A percentile compares a stretch with the other conserved stretches of the same genome.
phyloP scores from a whole-genome alignment of 2,797 vertebrate species.

The Antennarius maculatus region DNA sequence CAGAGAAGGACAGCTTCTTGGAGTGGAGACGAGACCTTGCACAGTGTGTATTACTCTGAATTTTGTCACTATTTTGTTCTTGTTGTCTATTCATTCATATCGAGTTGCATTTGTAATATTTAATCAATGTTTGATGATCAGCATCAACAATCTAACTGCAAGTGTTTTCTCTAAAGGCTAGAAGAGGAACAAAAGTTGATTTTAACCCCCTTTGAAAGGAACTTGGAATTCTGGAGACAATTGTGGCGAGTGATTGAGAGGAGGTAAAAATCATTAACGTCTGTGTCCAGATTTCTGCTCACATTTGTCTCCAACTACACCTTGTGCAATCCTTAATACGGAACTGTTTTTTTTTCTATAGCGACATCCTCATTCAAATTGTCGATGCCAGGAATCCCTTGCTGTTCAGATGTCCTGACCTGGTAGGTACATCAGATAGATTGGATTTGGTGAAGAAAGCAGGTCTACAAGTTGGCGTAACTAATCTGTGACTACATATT shows the following conservation, averaged over 20 bases:
- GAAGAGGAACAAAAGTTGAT: conserved; percentile 95
- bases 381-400: conserved; percentile 95
- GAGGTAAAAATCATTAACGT: conserved; percentile 79
- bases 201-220: conserved; percentile 95
- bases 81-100: neutral
- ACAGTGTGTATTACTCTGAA: conserved; percentile 76
- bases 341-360: conserved; percentile 55
- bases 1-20: conserved; percentile 92
- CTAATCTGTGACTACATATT: neutral
- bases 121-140: neutral
- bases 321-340: neutral
- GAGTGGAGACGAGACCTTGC: conserved; percentile 92
- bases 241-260: conserved; percentile 98
- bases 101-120: neutral
- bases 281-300: neutral
- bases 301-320: neutral
- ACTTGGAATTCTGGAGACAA: conserved; percentile 98
- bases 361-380: conserved; percentile 95
- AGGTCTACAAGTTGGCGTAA: neutral
- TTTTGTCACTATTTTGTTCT: neutral
- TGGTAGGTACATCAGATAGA: conserved; percentile 82
- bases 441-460: neutral
- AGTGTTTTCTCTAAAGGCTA: conserved; percentile 76
- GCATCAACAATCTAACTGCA: neutral
- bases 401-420: conserved; percentile 93